phyloP scores from a whole-genome alignment of 2,888 invertebrate species.

The Pherbina coryleti region DNA sequence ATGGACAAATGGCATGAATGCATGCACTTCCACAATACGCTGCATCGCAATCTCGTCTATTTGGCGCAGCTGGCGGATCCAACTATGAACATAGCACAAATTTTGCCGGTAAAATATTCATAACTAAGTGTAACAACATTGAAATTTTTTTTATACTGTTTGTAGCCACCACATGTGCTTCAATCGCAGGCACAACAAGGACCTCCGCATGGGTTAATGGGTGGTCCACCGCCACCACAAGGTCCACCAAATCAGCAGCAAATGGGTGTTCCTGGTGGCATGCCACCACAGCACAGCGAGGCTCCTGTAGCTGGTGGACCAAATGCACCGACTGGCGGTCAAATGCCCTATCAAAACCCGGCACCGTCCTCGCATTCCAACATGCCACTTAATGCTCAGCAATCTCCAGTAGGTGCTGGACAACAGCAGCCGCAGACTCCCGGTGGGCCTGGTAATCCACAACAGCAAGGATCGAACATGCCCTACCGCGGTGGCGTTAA shows the following conservation, averaged over 20 bases:
- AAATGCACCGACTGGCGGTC: constrained; percentile 52
- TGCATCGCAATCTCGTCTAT: constrained; percentile 96
- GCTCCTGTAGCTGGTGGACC: constrained; percentile 50
- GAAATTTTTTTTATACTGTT: background rate
- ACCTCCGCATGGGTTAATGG: constrained; percentile 65
- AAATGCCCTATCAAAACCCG: constrained; percentile 63
- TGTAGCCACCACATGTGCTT: constrained; percentile 74
- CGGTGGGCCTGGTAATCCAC: constrained; percentile 44
- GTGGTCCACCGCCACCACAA: constrained; percentile 52
- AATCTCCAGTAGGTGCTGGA: constrained; percentile 57
- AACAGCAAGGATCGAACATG: constrained; percentile 51
- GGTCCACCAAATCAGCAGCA: constrained; percentile 68
- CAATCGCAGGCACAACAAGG: constrained; percentile 67
- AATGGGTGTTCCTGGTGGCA: constrained; percentile 71
- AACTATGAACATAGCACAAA: constrained; percentile 90
- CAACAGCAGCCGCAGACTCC: constrained; percentile 53
- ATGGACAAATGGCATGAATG: constrained; percentile 95
- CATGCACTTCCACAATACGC: constrained; percentile 91
- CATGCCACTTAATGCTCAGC: constrained; percentile 63
- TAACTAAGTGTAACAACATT: background rate
- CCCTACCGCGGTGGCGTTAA: constrained; percentile 56
- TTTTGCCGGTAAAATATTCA: constrained; percentile 83
- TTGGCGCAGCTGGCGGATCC: constrained; percentile 97
- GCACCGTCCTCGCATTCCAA: constrained; percentile 61
- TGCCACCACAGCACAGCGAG: constrained; percentile 58